A percentile compares a stretch with the other conserved stretches of the same genome.
phyloP scores from a whole-genome alignment of 2,888 invertebrate species.

The Nesidiocoris tenuis region DNA sequence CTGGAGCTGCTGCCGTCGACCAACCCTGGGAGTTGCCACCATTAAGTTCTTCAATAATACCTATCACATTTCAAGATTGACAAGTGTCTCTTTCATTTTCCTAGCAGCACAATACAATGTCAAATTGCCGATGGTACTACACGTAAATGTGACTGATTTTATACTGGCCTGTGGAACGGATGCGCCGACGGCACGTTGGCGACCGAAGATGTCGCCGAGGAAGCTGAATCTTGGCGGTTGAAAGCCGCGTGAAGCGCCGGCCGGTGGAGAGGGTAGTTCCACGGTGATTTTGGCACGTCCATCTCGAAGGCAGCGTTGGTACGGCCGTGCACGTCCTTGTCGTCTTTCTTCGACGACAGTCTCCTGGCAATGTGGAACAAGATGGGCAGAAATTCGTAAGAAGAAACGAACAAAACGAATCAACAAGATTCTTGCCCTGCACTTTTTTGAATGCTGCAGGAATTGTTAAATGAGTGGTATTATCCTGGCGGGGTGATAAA shows the following conservation, averaged over 20 bases:
- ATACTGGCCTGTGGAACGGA: slow-evolving; percentile 41
- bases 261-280: slow-evolving; percentile 58
- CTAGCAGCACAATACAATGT: too few relatives aligned
- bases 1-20: too few relatives aligned
- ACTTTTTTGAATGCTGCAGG: too few relatives aligned
- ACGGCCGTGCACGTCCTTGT: slow-evolving; percentile 58
- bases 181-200: slow-evolving; percentile 13
- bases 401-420: background rate
- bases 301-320: slow-evolving; percentile 71
- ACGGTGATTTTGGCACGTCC: slow-evolving; percentile 62
- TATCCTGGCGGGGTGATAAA: too few relatives aligned
- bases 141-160: too few relatives aligned
- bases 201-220: slow-evolving; percentile 50
- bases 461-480: too few relatives aligned
- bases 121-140: too few relatives aligned
- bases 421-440: background rate
- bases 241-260: slow-evolving; percentile 54
- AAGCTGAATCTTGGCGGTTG: slow-evolving; percentile 52
- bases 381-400: too few relatives aligned
- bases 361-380: slow-evolving; percentile 61
- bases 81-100: too few relatives aligned
- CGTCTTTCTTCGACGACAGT: slow-evolving; percentile 66
- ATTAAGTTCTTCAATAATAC: too few relatives aligned
- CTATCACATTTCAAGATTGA: too few relatives aligned
- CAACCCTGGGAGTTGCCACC: too few relatives aligned